These are phyloP conservation scores for Vulpes lagopus DNA, from an alignment of 2,113 vertebrate genomes.

Conservation along the genomic window DNA sequence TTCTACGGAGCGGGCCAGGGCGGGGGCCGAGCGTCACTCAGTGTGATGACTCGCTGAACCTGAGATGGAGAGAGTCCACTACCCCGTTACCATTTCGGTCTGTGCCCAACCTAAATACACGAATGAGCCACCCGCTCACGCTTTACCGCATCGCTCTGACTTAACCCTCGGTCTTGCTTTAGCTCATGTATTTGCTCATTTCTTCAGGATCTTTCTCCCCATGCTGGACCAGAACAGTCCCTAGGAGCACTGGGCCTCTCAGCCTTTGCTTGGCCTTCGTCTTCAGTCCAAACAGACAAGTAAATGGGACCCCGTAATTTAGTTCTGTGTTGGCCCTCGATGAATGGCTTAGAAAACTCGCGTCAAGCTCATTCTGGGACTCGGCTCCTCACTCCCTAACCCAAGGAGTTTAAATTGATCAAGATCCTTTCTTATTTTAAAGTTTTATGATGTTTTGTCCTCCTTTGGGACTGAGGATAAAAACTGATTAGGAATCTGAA, in stretches of 20 bases:
- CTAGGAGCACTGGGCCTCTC: not conserved
- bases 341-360: not conserved
- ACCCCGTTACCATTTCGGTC: not conserved
- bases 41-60: not conserved
- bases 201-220: not conserved
- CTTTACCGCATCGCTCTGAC: not conserved
- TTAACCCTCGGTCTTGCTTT: not conserved
- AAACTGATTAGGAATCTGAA: not conserved
- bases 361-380: not conserved
- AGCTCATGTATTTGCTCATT: not conserved
- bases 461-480: not conserved
- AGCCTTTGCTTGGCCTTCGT: not conserved
- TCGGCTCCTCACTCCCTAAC: not conserved
- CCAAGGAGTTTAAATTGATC: not conserved
- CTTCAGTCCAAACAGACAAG: not conserved
- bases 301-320: not conserved
- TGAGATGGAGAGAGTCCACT: not conserved
- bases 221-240: not conserved
- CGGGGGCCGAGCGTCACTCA: not conserved
- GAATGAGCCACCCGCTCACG: not conserved
- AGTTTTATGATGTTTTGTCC: not conserved
- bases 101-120: not conserved
- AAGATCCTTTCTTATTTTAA: not conserved
- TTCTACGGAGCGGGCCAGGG: not conserved
- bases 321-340: not conserved